Percentiles rank a stretch among this genome's conserved stretches.
Conservation (phyloP, 1,140 invertebrate genomes). For the Sminthurinus signatus region DNA sequence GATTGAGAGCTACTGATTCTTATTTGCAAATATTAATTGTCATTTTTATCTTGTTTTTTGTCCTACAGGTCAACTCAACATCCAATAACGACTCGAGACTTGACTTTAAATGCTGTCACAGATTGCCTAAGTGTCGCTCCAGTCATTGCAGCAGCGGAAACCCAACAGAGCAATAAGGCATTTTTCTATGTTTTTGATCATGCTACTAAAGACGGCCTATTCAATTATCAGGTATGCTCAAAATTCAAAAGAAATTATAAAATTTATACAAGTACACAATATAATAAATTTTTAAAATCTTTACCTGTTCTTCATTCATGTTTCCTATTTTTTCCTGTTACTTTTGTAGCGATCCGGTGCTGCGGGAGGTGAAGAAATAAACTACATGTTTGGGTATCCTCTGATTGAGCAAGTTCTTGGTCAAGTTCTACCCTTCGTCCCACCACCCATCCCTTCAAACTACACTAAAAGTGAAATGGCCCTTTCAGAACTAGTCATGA, state of each 20-base stretch:
- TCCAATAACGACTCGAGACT: conserved; percentile 84
- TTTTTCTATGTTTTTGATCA: conserved; percentile 93
- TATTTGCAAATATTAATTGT: background rate
- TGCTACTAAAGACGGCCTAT: conserved; percentile 84
- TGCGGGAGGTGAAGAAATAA: conserved; percentile 82
- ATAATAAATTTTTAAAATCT: background rate
- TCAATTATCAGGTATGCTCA: conserved; percentile 44
- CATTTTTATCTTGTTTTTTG: background rate
- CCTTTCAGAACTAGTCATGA: conserved; percentile 77
- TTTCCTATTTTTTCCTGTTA: background rate
- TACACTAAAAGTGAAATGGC: conserved; percentile 73
- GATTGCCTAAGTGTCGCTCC: conserved; percentile 87
- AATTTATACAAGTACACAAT: background rate
- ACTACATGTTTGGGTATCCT: conserved; percentile 79
- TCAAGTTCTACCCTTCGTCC: conserved; percentile 38
- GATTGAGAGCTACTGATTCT: too few relatives aligned
- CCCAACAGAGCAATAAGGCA: conserved; percentile 47
- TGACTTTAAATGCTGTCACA: conserved; percentile 82
- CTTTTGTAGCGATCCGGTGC: conserved; percentile 75
- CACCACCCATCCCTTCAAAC: conserved; percentile 63
- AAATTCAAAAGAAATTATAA: too few relatives aligned
- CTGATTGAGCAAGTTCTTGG: conserved; percentile 55
- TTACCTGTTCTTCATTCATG: background rate
- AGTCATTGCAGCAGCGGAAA: conserved; percentile 46
- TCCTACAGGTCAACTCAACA: conserved; percentile 64